phyloP scores from a whole-genome alignment of 30 jellyfish, hydroid and myxozoan species.

The Aurelia aurita complex sp. Pacific region DNA sequence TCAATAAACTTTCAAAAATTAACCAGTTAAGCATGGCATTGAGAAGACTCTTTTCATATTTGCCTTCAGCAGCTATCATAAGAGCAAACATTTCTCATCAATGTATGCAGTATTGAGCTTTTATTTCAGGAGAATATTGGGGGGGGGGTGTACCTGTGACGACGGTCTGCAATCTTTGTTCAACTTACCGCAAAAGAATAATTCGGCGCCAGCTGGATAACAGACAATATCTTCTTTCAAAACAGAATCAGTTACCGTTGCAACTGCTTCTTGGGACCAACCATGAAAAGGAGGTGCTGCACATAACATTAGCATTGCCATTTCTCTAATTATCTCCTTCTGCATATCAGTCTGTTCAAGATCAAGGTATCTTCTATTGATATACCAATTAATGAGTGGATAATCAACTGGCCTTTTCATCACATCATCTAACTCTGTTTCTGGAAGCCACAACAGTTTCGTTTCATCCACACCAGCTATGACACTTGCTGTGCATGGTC shows the following conservation, averaged over 20 bases:
- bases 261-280: conserved; percentile 59
- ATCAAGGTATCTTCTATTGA: conserved; percentile 51
- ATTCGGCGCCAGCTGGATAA: conserved; percentile 50
- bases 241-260: conserved; percentile 3
- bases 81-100: too few relatives aligned
- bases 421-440: background rate
- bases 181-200: conserved; percentile 47
- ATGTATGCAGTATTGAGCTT: too few relatives aligned
- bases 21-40: too few relatives aligned
- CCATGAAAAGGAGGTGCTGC: conserved; percentile 62
- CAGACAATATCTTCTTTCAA: conserved; percentile 13
- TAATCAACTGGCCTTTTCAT: conserved; percentile 32
- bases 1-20: too few relatives aligned
- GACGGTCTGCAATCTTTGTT: too few relatives aligned
- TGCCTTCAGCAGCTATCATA: too few relatives aligned
- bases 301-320: background rate
- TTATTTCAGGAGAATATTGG: too few relatives aligned
- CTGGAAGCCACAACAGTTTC: conserved; percentile 36
- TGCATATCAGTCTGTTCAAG: conserved; percentile 18
- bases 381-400: conserved; percentile 40
- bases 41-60: too few relatives aligned
- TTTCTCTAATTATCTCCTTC: conserved; percentile 11
- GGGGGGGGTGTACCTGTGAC: too few relatives aligned
- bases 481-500: conserved; percentile 74
- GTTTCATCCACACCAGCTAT: conserved; percentile 30